Evolutionary conservation across 2,888 invertebrate genomes (phyloP).

Genomic region (Torymus auratus): DNA sequence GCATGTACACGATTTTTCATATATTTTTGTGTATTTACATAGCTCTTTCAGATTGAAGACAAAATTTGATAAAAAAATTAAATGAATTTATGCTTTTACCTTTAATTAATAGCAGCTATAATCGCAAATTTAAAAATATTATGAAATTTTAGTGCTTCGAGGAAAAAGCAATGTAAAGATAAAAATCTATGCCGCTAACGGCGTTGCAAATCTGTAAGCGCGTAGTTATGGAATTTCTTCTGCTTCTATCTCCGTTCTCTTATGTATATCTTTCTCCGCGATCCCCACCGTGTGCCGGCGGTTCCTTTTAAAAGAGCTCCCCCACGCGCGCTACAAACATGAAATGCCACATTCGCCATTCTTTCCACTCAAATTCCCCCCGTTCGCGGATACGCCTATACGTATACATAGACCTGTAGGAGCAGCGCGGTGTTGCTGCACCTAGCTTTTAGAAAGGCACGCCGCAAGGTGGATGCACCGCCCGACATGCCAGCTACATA

Average conservation of each 20-base stretch:
- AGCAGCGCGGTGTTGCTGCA: slow-evolving; percentile 9
- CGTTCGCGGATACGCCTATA: not conserved
- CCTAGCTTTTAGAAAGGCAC: slow-evolving; percentile 35
- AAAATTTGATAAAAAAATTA: no score
- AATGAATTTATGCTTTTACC: no score
- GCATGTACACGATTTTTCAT: no score
- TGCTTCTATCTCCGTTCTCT: not conserved
- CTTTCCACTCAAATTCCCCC: slow-evolving; percentile 24
- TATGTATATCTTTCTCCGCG: not conserved
- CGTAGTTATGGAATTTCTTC: slow-evolving; percentile 3
- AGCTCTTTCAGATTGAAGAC: no score
- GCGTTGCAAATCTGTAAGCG: no score
- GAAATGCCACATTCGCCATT: slow-evolving; percentile 29
- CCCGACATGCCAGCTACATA: not conserved
- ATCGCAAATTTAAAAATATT: no score
- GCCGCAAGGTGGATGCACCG: slow-evolving; percentile 15
- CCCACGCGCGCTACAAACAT: not conserved
- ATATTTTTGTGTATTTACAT: no score
- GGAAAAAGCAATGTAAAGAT: no score
- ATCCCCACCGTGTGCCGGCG: not conserved
- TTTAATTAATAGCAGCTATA: no score
- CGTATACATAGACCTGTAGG: no score
- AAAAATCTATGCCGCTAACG: no score
- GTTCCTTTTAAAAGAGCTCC: not conserved
- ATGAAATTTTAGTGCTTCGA: no score